These are phyloP conservation scores for Teleopsis dalmanni DNA, from an alignment of 1,140 invertebrate species.

Conservation along the genomic window DNA sequence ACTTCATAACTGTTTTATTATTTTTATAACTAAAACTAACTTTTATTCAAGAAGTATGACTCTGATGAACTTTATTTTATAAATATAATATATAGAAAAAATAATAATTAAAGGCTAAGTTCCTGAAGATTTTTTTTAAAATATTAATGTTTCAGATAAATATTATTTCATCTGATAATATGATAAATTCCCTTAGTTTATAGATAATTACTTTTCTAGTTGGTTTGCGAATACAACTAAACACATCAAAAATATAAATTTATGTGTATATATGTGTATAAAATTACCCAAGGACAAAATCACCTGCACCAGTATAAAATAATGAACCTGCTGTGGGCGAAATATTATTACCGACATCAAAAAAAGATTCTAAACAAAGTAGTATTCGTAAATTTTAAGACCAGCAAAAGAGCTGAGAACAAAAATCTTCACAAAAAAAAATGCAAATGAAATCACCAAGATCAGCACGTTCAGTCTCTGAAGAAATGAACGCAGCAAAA, in stretches of 20 bases:
- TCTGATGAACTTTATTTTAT: too few relatives aligned
- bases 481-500: constrained; percentile 11
- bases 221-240: too few relatives aligned
- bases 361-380: constrained; percentile 31
- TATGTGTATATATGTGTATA: background rate
- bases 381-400: constrained; percentile 11
- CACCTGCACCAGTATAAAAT: constrained; percentile 42
- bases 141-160: too few relatives aligned
- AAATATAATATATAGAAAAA: too few relatives aligned
- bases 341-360: constrained; percentile 38
- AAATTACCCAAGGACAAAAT: constrained; percentile 13
- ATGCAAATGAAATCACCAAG: constrained; percentile 25
- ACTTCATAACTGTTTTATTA: too few relatives aligned
- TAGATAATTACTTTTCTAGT: too few relatives aligned
- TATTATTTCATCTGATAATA: too few relatives aligned
- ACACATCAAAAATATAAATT: constrained; percentile 5
- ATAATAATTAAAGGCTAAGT: too few relatives aligned
- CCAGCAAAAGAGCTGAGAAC: background rate
- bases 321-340: constrained; percentile 30
- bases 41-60: too few relatives aligned
- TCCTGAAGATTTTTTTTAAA: too few relatives aligned
- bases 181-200: too few relatives aligned
- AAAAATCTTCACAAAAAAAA: constrained; percentile 9
- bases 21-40: too few relatives aligned
- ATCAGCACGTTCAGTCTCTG: constrained; percentile 18